Evolutionary conservation across 2,113 vertebrate species (phyloP).

Genomic region (Poecilia latipinna): DNA sequence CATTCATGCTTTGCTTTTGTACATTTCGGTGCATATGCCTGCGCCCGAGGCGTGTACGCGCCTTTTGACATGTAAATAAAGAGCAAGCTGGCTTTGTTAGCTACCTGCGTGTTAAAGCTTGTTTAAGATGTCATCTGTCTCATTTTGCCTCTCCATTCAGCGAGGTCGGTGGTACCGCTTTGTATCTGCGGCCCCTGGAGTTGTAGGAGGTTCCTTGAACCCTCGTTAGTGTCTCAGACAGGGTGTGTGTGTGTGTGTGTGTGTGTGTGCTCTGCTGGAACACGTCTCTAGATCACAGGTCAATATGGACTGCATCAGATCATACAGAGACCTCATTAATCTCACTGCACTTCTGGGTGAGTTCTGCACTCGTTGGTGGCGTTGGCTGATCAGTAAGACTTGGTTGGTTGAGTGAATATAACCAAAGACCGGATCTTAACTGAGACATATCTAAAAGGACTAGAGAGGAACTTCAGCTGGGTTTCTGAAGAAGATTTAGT

Average conservation of each 20-base stretch:
- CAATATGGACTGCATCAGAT: conserved; percentile 74
- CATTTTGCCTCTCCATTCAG: conserved; percentile 59
- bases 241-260: conserved; percentile 23
- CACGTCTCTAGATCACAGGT: conserved; percentile 41
- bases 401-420: conserved; percentile 46
- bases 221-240: conserved; percentile 71
- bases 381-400: conserved; percentile 42
- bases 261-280: conserved; percentile 44
- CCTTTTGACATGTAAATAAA: conserved; percentile 74
- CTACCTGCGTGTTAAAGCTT: conserved; percentile 72
- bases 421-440: conserved; percentile 8
- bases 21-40: conserved; percentile 57
- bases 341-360: conserved; percentile 36
- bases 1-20: conserved; percentile 35
- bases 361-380: conserved; percentile 58
- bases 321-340: conserved; percentile 68
- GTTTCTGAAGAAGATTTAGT: background rate
- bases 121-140: conserved; percentile 78
- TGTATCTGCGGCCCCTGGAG: conserved; percentile 68
- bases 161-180: conserved; percentile 47
- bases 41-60: conserved; percentile 37
- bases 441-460: background rate
- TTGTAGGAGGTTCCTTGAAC: conserved; percentile 62
- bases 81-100: conserved; percentile 60
- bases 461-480: background rate